Base-by-base conservation (phyloP, 2,113 vertebrate genomes). In the Camelus bactrianus region DNA sequence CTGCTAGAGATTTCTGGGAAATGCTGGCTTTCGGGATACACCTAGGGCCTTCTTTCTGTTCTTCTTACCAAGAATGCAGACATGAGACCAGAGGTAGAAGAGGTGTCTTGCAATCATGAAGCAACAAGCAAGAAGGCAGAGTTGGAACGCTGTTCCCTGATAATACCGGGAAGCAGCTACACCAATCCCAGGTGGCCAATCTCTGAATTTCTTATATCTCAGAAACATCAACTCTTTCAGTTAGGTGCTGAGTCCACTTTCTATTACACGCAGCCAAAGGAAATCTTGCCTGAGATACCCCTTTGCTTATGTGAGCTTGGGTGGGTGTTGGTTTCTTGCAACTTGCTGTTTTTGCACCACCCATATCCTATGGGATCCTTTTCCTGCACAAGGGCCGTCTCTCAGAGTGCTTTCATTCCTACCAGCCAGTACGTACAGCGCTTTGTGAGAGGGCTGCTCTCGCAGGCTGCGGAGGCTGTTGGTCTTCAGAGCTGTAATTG, bases 1-100 rank as follows among this genome's bases (percentile, higher is more conserved):
- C 42, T 80, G 24, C 60, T 52, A 32, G 64, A 91, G 83, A 67
- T 92, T 89, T 80, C 92, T 94, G 79, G 73, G n/a, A 89, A 89
- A 81, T 85, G 28, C 2, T 70, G 89, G 67, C 38, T 76, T 84
- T 89, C 50, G 35, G 90, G 54, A 58, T 16, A 38, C 32, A 76
- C 38, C n/a, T 8, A 12, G 10, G 5, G 35, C 7, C 24, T 82
- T 50, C 24, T 28, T 76, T 85, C 67, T 38, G 3, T 67, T 50
- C 46, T 67, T 87, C 69, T 54, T 64, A 42, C 48, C 84, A 73
- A 65, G 38, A 90, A 60, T 19, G n/a, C 42, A 83, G 60, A 65
- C 42, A 22, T 38, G 54, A 83, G 22, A 58, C 65, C 77, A 38
- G 9, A 48, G 8, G n/a, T 35, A 46, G n/a, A 72, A 89, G 22